Conservation (phyloP, 2,113 vertebrate genomes). For the Meleagris gallopavo region DNA sequence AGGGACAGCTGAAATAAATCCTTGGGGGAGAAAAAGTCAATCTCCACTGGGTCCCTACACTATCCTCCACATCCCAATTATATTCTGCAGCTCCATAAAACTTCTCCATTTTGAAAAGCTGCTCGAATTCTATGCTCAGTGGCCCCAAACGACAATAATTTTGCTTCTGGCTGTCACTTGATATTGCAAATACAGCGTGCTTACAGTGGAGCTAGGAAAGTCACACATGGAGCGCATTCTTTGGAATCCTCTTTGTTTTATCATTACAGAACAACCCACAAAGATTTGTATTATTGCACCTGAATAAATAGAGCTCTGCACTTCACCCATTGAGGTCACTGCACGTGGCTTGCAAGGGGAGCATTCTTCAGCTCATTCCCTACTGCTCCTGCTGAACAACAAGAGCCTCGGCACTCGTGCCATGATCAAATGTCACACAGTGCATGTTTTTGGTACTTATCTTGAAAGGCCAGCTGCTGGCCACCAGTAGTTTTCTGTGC, state of each 20-base stretch:
- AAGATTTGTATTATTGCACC: conserved; percentile 90
- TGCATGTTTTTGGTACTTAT: conserved; percentile 67
- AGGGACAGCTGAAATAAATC: conserved; percentile 3
- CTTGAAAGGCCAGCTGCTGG: conserved; percentile 69
- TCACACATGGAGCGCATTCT: conserved; percentile 85
- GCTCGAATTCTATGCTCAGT: neutral
- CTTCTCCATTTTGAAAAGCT: conserved; percentile 15
- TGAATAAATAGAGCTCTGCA: conserved; percentile 90
- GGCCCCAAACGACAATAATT: conserved; percentile 35
- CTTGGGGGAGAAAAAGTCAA: neutral
- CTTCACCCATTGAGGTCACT: conserved; percentile 81
- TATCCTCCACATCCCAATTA: neutral
- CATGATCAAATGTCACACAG: conserved; percentile 60
- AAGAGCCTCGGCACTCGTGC: neutral
- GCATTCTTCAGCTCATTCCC: conserved; percentile 38
- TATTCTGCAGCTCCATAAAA: neutral
- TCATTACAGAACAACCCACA: conserved; percentile 79
- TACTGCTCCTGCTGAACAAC: conserved; percentile 48
- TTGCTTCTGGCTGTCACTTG: conserved; percentile 56
- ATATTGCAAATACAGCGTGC: conserved; percentile 28
- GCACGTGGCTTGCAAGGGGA: conserved; percentile 61
- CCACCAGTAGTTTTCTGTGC: conserved; percentile 31
- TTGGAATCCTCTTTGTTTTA: conserved; percentile 89
- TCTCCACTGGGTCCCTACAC: neutral
- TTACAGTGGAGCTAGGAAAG: conserved; percentile 64